These are phyloP conservation scores for Cheirogaleus medius DNA, from an alignment of 2,113 vertebrate species.

Conservation along the genomic window DNA sequence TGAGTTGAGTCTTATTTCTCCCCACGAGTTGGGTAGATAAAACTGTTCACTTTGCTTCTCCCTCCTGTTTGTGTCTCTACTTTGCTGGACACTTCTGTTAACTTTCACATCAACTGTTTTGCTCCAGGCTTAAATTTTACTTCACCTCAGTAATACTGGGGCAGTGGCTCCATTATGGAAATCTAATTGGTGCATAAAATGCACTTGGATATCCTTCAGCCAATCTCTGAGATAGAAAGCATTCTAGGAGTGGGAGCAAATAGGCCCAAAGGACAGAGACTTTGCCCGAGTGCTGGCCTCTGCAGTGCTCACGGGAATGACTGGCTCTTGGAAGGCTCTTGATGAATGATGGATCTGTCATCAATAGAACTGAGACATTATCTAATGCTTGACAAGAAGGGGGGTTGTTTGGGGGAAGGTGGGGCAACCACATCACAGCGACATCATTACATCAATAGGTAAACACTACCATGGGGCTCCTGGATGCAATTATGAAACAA, in stretches of 20 bases:
- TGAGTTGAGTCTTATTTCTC: background rate
- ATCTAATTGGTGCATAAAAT: background rate
- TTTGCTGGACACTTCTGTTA: background rate
- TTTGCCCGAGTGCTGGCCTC: accelerated
- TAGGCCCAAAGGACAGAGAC: accelerated
- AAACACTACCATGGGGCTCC: background rate
- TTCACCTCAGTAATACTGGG: background rate
- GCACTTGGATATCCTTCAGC: background rate
- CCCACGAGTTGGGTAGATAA: background rate
- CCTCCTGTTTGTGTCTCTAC: background rate
- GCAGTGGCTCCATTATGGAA: background rate
- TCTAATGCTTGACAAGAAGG: background rate
- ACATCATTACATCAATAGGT: background rate
- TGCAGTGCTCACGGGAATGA: background rate
- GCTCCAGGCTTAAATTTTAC: background rate
- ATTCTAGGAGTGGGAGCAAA: background rate
- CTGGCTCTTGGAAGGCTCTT: background rate
- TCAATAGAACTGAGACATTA: background rate
- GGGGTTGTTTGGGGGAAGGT: accelerated
- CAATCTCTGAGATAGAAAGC: background rate
- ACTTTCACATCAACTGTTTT: background rate
- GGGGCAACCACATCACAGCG: background rate
- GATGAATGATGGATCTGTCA: background rate
- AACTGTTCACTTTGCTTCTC: background rate
- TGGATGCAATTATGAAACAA: background rate